Conservation (phyloP, 2,113 vertebrate species). For the Globicephala melas region DNA sequence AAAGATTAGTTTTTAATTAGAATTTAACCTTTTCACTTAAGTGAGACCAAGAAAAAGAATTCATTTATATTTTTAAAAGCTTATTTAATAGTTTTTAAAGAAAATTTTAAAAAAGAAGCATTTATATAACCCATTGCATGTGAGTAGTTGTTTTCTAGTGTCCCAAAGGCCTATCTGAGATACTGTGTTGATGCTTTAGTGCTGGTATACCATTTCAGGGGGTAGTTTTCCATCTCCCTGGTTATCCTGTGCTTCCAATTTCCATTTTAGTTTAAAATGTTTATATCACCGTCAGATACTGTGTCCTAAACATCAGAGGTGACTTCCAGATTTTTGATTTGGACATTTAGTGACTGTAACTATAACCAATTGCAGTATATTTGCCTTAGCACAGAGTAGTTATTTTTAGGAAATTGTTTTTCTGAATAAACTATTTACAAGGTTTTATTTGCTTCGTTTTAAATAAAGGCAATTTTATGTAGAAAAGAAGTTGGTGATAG, state of each 20-base stretch:
- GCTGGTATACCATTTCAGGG: background rate
- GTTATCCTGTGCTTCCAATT: background rate
- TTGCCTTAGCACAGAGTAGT: background rate
- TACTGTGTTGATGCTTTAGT: background rate
- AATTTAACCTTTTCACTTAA: background rate
- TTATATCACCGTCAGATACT: background rate
- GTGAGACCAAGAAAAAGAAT: background rate
- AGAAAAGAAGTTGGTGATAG: background rate
- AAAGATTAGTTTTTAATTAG: background rate
- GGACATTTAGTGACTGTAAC: background rate
- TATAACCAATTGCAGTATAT: background rate
- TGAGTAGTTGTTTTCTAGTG: background rate
- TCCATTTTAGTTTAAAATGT: background rate
- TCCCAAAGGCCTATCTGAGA: background rate
- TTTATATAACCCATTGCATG: background rate
- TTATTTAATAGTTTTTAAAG: background rate
- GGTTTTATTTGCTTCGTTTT: background rate
- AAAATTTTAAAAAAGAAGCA: background rate
- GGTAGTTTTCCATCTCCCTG: background rate
- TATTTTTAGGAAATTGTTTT: conserved; percentile 7
- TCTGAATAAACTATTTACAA: background rate
- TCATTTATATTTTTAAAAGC: background rate
- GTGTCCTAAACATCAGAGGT: background rate
- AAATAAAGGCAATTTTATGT: conserved; percentile 19
- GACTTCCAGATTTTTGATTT: background rate